Evolutionary conservation across 2,797 vertebrate species (phyloP).

Genomic region (Alcedo atthis): DNA sequence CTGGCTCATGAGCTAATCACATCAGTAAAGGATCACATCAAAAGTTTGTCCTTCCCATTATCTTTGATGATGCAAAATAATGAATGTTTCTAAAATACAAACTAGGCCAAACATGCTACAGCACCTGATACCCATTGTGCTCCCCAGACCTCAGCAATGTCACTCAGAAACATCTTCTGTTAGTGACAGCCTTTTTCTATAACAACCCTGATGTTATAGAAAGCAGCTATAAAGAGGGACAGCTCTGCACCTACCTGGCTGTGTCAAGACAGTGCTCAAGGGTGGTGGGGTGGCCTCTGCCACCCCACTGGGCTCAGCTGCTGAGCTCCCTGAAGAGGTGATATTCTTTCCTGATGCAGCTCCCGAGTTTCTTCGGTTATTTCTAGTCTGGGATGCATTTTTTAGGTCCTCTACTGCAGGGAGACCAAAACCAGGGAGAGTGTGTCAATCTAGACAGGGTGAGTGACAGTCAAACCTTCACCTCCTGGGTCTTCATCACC

Average conservation of each 20-base stretch:
- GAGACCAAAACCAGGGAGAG: not conserved
- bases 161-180: not conserved
- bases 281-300: not conserved
- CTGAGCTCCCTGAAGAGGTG: not conserved
- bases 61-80: not conserved
- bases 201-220: not conserved
- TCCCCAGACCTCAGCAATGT: not conserved
- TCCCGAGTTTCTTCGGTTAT: not conserved
- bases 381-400: constrained; percentile 62
- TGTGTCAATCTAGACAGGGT: not conserved
- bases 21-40: not conserved
- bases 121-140: not conserved
- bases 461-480: not conserved
- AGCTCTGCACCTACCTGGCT: constrained; percentile 42
- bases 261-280: not conserved
- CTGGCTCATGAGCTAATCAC: not conserved
- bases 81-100: not conserved
- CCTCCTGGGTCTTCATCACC: not conserved
- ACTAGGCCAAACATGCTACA: not conserved
- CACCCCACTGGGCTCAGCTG: not conserved
- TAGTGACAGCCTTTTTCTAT: not conserved
- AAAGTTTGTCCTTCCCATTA: not conserved
- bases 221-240: not conserved
- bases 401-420: constrained; percentile 75
- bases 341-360: not conserved